Conservation (phyloP, 1,140 invertebrate species). For the Planococcus citri region DNA sequence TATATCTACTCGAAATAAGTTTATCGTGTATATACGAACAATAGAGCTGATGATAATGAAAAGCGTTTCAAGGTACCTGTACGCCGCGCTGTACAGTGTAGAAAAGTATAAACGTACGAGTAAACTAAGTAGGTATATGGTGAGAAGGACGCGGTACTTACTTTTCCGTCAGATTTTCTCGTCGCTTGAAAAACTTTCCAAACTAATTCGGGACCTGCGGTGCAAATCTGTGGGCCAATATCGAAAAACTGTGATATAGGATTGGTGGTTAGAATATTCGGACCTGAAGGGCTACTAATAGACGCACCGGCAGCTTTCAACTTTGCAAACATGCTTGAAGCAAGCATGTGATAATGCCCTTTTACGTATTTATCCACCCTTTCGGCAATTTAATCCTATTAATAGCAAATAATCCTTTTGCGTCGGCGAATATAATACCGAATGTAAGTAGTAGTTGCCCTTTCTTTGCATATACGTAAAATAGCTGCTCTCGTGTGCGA, state of each 20-base stretch:
- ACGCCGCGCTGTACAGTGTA: too few species aligned
- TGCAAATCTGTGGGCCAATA: conserved; percentile 72
- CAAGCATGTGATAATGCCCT: conserved; percentile 11
- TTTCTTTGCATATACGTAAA: not conserved
- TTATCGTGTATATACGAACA: too few species aligned
- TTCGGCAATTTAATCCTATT: not conserved
- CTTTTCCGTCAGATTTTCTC: conserved; percentile 79
- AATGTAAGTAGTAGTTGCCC: not conserved
- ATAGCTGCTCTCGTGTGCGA: not conserved
- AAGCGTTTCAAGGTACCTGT: too few species aligned
- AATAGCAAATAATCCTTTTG: not conserved
- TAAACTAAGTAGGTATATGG: too few species aligned
- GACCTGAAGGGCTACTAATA: conserved; percentile 32
- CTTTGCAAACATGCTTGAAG: conserved; percentile 23
- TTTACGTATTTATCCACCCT: conserved; percentile 15
- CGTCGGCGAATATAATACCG: not conserved
- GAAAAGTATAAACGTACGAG: too few species aligned
- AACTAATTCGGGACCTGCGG: conserved; percentile 77
- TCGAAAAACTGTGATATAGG: conserved; percentile 81
- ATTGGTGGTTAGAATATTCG: conserved; percentile 58
- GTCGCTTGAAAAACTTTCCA: conserved; percentile 89
- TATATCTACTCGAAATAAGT: too few species aligned
- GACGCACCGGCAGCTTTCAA: conserved; percentile 23
- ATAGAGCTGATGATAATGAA: too few species aligned
- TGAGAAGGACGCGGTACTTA: too few species aligned